Evolutionary conservation across 2,797 vertebrate genomes (phyloP), one percentile per base, ranked within the genome.

Genomic region (Urosaurus nigricauda): DNA sequence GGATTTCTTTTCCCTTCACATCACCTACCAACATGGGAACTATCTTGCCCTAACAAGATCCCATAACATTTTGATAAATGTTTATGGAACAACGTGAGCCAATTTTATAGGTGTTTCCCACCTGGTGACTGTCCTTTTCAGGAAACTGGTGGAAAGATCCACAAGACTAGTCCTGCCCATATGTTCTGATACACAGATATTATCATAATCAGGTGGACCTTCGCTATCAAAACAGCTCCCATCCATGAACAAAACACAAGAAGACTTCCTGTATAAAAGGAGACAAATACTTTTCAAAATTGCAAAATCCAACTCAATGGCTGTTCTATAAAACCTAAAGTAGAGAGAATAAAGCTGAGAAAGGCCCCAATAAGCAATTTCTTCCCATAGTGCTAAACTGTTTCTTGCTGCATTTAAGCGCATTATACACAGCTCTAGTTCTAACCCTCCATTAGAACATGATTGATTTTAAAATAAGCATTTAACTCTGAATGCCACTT

Each of bases 401-500:
- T 71, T 43, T 35, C 5, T 17, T 6, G n/a, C 2, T 43, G 35
- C 40, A 29, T 70, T 68, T 84, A 83, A 32, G 12, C 24, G 53
- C 51, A 71, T 5, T 35, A 68, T 65, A 71, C 26, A 58, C 82
- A 88, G 40, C 56, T 80, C 8, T 53, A 58, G 35, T 58, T 68
- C 65, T 80, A 79, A 65, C 60, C 32, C 60, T 58, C 60, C 35
- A 79, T 2, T 71, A 70, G 35, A 71, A 58, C 63, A 68, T 70
- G 35, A 26, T 78, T 11, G 26, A n/a, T 84, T 79, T 79, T 71
- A 32, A 65, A 70, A 88, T 56, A 56, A 63, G 51, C 77, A 85
- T 85, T 68, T 85, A 60, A 88, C 29, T 73, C 51, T 40, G 37
- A 89, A 65, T 81, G 56, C 68, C 68, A 85, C 40, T 81, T 80